phyloP scores from a whole-genome alignment of 2,888 invertebrate genomes.

The Gibbula magus region DNA sequence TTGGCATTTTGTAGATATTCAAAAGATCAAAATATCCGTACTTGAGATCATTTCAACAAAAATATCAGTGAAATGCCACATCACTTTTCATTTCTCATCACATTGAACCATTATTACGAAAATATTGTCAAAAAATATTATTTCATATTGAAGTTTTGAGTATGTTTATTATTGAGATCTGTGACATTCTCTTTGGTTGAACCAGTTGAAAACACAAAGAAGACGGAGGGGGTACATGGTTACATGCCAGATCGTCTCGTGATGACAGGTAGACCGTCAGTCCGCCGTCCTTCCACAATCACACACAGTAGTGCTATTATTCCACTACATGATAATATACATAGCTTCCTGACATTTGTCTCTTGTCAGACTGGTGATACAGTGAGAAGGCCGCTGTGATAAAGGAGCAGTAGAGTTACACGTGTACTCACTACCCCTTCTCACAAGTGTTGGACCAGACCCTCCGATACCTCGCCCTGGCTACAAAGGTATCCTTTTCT shows the following conservation, averaged over 20 bases:
- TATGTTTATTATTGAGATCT: no score
- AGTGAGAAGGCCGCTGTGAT: constrained; percentile 2
- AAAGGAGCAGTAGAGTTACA: constrained; percentile 5
- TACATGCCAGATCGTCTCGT: not conserved
- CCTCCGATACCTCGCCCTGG: not conserved
- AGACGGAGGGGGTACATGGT: no score
- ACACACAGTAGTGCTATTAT: constrained; percentile 8
- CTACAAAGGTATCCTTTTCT: constrained; percentile 10
- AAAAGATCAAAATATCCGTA: no score
- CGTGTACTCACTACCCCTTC: not conserved
- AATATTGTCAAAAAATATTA: no score
- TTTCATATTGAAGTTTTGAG: no score
- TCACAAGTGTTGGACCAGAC: not conserved
- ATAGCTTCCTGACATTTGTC: constrained; percentile 17
- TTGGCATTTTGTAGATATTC: no score
- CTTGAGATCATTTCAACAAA: no score
- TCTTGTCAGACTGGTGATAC: not conserved
- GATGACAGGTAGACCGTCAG: constrained; percentile 16
- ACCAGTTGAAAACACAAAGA: no score
- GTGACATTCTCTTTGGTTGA: no score
- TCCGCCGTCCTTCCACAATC: constrained; percentile 1
- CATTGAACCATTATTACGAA: no score
- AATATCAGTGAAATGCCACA: no score
- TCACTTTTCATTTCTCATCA: no score
- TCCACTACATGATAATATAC: constrained; percentile 13